phyloP scores from a whole-genome alignment of 2,113 vertebrate species.

The Nerophis lumbriciformis region DNA sequence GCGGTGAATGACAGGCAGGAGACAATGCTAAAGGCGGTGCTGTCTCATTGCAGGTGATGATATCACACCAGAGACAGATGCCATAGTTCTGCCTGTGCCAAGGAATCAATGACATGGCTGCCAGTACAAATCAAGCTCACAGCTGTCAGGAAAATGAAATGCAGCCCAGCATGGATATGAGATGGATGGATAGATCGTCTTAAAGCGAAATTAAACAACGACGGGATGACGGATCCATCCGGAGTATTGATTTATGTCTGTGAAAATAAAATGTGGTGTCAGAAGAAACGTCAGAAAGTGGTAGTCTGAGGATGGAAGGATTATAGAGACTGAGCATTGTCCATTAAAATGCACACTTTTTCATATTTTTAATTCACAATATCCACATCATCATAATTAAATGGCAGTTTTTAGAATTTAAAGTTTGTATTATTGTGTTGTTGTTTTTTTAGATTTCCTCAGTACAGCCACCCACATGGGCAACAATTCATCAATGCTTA shows the following conservation, averaged over 20 bases:
- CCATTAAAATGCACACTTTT: no score
- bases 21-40: conserved; percentile 38
- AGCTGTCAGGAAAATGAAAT: conserved; percentile 47
- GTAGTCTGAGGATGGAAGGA: neutral
- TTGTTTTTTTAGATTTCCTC: neutral
- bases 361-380: neutral
- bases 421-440: no score
- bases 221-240: conserved; percentile 33
- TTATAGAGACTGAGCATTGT: neutral
- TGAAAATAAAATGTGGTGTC: neutral
- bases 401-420: neutral
- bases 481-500: no score
- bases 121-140: conserved; percentile 66
- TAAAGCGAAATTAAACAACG: conserved; percentile 45
- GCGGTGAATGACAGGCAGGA: conserved; percentile 34
- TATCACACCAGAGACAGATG: conserved; percentile 57
- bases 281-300: neutral
- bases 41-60: conserved; percentile 58
- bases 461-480: neutral
- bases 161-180: conserved; percentile 29
- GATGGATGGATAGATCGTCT: conserved; percentile 45
- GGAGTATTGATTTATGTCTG: conserved; percentile 30
- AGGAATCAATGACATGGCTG: conserved; percentile 74
- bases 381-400: neutral
- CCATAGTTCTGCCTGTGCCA: conserved; percentile 45